A percentile compares a stretch with the other conserved stretches of the same genome.
These are phyloP conservation scores for Drosophila littoralis DNA, from an alignment of 1,140 invertebrate genomes.

Conservation along the genomic window DNA sequence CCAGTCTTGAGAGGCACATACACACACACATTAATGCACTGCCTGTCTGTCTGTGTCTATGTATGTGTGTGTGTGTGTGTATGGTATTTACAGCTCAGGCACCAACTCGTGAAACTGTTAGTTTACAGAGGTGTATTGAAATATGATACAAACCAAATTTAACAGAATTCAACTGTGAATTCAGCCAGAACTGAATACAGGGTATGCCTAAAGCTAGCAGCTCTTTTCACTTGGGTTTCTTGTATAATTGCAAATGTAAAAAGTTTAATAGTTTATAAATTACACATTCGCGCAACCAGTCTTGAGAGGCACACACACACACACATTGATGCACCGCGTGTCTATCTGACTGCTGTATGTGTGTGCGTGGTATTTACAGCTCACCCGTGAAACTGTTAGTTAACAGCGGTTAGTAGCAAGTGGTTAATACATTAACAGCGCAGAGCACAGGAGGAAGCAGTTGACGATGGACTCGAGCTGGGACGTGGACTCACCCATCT, in stretches of 20 bases:
- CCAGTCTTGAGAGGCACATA: slow-evolving; percentile 58
- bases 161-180: slow-evolving; percentile 17
- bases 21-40: slow-evolving; percentile 58
- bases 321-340: slow-evolving; percentile 66
- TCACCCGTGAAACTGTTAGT: slow-evolving; percentile 4
- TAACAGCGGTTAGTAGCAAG: slow-evolving; percentile 52
- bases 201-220: neutral
- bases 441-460: slow-evolving; percentile 30
- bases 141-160: slow-evolving; percentile 31
- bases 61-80: slow-evolving; percentile 34
- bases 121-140: slow-evolving; percentile 9
- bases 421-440: slow-evolving; percentile 55
- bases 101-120: neutral
- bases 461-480: slow-evolving; percentile 21
- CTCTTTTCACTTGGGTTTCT: slow-evolving; percentile 13
- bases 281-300: slow-evolving; percentile 52
- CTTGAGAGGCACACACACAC: slow-evolving; percentile 46
- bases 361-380: slow-evolving; percentile 14
- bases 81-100: slow-evolving; percentile 5
- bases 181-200: slow-evolving; percentile 7
- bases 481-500: slow-evolving; percentile 71
- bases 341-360: slow-evolving; percentile 5
- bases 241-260: slow-evolving; percentile 34
- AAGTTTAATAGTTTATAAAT: neutral
- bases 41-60: slow-evolving; percentile 12